Evolutionary conservation across 1,140 invertebrate genomes (phyloP), one percentile per base, ranked within the genome.

Genomic region (Chionoecetes opilio): DNA sequence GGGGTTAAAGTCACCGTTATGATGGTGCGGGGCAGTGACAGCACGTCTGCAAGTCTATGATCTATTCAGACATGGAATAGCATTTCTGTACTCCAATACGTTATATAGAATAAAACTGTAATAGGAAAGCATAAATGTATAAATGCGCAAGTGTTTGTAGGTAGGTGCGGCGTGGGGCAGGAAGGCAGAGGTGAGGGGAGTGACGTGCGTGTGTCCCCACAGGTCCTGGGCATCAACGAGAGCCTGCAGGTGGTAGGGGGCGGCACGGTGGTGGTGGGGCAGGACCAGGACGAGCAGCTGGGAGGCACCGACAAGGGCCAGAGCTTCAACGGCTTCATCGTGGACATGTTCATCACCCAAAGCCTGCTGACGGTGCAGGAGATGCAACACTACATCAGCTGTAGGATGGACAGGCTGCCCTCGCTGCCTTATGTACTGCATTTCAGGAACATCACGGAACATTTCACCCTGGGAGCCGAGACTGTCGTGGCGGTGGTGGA

Each of bases 231-330:
- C 17, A 21, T n/a, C 26, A 29, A 31, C 11, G 34, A 26, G 2
- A 26, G 35, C 35, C 29, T 93, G 31, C 9, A 31, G 17, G 82
- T 93, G 17, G 53, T 17, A 2, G 53, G 63, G 0, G 93, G 93
- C 11, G 93, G 93, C 53, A 89, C 11, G 21, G 53, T 94, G 11
- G 31, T 94, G 1, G 2, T 94, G 32, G 93, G 93, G 34, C 93
- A 94, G n/a, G 93, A 94, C 38, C 93, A 94, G 37, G 93, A 94
- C 21, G 63, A 90, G 14, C 26, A 32, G 29, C 26, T 75, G 32
- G 87, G 93, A 35, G 93, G 93, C 32, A 82, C 32, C 6, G 93
- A 88, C 63, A 31, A 41, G 26, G 86, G 46, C 17, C 93, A 89
- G 29, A 89, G 86, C 31, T 94, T 94, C 35, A 82, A 41, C 26